Evolutionary conservation across 2,888 invertebrate species (phyloP).

Genomic region (Oscheius sp.): DNA sequence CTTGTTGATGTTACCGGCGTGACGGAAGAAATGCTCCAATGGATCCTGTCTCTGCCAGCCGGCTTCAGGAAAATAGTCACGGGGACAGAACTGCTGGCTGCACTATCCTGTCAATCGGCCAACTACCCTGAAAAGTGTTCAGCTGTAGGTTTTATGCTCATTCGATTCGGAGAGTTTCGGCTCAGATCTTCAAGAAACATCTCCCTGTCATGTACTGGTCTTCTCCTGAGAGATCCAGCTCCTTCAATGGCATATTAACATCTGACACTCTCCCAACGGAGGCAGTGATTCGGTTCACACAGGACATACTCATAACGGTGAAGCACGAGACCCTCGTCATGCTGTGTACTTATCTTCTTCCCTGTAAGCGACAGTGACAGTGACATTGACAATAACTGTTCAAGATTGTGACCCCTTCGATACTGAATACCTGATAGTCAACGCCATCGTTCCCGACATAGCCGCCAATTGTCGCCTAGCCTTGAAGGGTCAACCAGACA

Average conservation of each 20-base stretch:
- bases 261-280: slow-evolving; percentile 17
- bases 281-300: slow-evolving; percentile 21
- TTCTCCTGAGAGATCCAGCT: slow-evolving; percentile 3
- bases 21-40: slow-evolving; percentile 25
- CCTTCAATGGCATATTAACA: slow-evolving; percentile 16
- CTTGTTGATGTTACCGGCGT: slow-evolving; percentile 26
- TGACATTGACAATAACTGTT: neutral
- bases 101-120: slow-evolving; percentile 8
- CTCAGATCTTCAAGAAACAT: slow-evolving; percentile 25
- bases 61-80: slow-evolving; percentile 30
- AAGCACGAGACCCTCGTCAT: slow-evolving; percentile 16
- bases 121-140: slow-evolving; percentile 23
- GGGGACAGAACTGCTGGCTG: slow-evolving; percentile 28
- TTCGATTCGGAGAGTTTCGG: no score
- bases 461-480: slow-evolving; percentile 8
- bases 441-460: slow-evolving; percentile 31
- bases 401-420: slow-evolving; percentile 36
- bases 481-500: slow-evolving; percentile 5
- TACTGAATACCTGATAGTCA: slow-evolving; percentile 30
- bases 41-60: slow-evolving; percentile 26
- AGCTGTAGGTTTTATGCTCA: neutral
- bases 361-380: slow-evolving; percentile 4
- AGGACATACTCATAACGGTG: neutral
- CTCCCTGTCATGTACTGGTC: slow-evolving; percentile 34
- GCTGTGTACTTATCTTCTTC: slow-evolving; percentile 28